phyloP scores from a whole-genome alignment of 2,797 vertebrate genomes.

The Sebastes minor region DNA sequence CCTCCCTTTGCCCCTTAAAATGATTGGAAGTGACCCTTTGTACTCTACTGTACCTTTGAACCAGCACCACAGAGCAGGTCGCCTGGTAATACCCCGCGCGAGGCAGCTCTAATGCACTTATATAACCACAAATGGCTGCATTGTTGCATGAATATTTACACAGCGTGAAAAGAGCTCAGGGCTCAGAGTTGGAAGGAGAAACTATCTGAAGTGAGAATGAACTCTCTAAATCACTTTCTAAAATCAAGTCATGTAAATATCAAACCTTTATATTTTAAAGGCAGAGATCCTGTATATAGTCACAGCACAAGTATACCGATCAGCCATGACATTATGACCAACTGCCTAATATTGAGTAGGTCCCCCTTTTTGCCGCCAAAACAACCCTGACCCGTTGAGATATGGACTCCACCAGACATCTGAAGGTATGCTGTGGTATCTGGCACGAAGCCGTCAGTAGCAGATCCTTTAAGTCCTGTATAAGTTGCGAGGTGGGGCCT shows the following conservation, averaged over 20 bases:
- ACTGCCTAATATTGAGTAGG: too few species aligned
- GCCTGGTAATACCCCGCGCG: slow-evolving; percentile 61
- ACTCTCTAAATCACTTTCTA: not conserved
- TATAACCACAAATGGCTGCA: slow-evolving; percentile 65
- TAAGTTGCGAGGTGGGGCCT: too few species aligned
- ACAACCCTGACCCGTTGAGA: too few species aligned
- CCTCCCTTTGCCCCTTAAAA: slow-evolving; percentile 45
- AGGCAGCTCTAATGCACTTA: slow-evolving; percentile 72
- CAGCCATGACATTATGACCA: too few species aligned
- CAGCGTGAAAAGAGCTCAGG: slow-evolving; percentile 40
- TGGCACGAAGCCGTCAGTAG: too few species aligned
- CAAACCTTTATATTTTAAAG: not conserved
- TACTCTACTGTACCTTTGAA: slow-evolving; percentile 33
- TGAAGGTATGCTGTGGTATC: too few species aligned
- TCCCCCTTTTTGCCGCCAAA: too few species aligned
- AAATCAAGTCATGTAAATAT: not conserved
- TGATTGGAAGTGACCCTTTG: slow-evolving; percentile 59
- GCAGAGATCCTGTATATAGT: not conserved
- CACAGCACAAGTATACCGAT: too few species aligned
- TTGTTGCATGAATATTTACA: slow-evolving; percentile 67
- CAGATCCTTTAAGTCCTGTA: too few species aligned
- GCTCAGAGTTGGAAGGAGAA: slow-evolving; percentile 1
- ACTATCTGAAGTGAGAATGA: slow-evolving; percentile 15
- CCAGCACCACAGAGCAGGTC: slow-evolving; percentile 45
- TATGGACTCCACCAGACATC: too few species aligned